phyloP scores from a whole-genome alignment of 2,888 invertebrate genomes.

The Electrophaes corylata region DNA sequence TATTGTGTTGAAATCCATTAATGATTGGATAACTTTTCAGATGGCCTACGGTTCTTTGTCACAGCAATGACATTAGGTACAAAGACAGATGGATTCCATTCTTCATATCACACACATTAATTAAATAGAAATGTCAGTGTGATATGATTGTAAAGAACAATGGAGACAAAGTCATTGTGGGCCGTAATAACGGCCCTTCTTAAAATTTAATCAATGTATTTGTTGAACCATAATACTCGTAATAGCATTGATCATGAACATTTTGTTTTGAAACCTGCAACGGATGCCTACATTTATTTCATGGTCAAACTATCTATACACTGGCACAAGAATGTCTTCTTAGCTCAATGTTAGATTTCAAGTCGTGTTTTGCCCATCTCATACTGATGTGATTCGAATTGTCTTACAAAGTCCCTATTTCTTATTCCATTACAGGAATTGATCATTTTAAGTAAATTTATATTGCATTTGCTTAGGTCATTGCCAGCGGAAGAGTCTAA shows the following conservation, averaged over 20 bases:
- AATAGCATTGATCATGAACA: slow-evolving; percentile 8
- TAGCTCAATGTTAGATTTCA: background rate
- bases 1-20: slow-evolving; percentile 59
- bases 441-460: slow-evolving; percentile 6
- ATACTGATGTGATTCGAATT: background rate
- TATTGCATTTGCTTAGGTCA: slow-evolving; percentile 57
- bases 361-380: background rate
- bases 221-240: slow-evolving; percentile 21
- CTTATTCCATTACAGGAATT: background rate
- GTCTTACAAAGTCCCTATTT: background rate
- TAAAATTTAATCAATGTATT: slow-evolving; percentile 28
- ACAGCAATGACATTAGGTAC: slow-evolving; percentile 59
- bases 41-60: slow-evolving; percentile 74
- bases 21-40: slow-evolving; percentile 60
- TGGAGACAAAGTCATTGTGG: slow-evolving; percentile 33
- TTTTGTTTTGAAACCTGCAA: slow-evolving; percentile 19
- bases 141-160: slow-evolving; percentile 39
- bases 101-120: slow-evolving; percentile 54
- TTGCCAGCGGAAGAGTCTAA: slow-evolving; percentile 68
- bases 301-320: slow-evolving; percentile 8
- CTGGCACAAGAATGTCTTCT: background rate
- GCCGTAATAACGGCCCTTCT: slow-evolving; percentile 17
- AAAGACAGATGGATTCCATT: slow-evolving; percentile 61
- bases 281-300: slow-evolving; percentile 17
- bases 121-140: slow-evolving; percentile 52